Evolutionary conservation across 2,797 vertebrate genomes (phyloP), one percentile per base, ranked within the genome.

Genomic region (Clamator glandarius): DNA sequence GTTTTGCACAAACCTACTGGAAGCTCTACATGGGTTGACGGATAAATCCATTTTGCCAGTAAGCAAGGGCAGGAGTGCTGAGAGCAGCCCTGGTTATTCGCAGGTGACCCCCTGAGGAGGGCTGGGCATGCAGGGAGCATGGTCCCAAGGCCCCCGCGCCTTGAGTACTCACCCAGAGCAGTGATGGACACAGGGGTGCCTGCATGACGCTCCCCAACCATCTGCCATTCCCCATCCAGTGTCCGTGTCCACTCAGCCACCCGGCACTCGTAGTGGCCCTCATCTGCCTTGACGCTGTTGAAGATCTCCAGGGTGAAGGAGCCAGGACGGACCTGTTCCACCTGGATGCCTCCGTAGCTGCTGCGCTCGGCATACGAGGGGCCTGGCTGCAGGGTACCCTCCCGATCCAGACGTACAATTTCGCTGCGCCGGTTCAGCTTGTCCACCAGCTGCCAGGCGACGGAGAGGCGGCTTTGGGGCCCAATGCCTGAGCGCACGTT

Each of bases 371-470:
- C 94, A 12, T 98, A 98, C 1, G 92, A 81, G 1, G 97, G 91
- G 12, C 98, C 98, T 0, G 97, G 97, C 91, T 97, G 98, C 89
- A 98, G 92, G 2, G 97, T 98, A 50, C 98, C 98, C 2, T 98
- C 98, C 11, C 98, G 98, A 93, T 99, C 98, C 70, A 99, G 96
- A 23, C 98, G 97, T 63, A 98, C 98, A 78, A 99, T 95, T 55
- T 99, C 99, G 5, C 96, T 97, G 77, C 94, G 98, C 8, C 96
- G 96, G 52, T 90, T 98, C 76, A 98, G 97, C 93, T 97, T 98
- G 96, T 99, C 98, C 54, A 97, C 93, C 87, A 99, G 98, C 96
- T 98, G 98, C 99, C 99, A 99, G 72, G 96, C 69, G 46, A 99
- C 94, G 0, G 99, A 99, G 74, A 99, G 97, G 11, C 98, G 98